These are phyloP conservation scores for Premnoplex brunnescens DNA, from an alignment of 2,797 vertebrate species.

Conservation along the genomic window DNA sequence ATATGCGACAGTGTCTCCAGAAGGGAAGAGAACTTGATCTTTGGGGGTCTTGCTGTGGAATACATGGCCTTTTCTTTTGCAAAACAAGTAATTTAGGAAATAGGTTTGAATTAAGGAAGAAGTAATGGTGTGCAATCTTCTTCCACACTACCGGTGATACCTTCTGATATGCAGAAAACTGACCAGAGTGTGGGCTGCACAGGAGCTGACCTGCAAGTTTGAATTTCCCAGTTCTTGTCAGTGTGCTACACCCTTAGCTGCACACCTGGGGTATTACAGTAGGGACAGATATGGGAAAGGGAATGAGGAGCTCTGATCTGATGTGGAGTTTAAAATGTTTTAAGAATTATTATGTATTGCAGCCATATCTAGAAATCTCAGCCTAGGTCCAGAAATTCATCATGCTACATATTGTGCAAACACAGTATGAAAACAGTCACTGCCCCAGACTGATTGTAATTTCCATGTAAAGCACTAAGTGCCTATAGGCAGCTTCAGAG, in stretches of 20 bases:
- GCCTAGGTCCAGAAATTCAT: not conserved
- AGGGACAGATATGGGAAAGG: not conserved
- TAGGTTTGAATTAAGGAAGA: not conserved
- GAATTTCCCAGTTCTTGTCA: not conserved
- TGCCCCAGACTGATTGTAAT: not conserved
- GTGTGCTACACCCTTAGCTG: too few relatives aligned
- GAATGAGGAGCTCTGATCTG: not conserved
- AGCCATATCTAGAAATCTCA: not conserved
- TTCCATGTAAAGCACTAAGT: not conserved
- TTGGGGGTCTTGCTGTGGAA: not conserved
- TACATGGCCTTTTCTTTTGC: not conserved
- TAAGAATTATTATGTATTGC: not conserved
- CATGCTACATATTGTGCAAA: not conserved
- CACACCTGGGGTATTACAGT: not conserved
- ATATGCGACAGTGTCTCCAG: accelerated
- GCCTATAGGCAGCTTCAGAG: not conserved
- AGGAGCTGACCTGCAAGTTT: too few relatives aligned
- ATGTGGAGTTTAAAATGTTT: not conserved
- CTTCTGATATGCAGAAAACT: not conserved
- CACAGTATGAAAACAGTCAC: not conserved
- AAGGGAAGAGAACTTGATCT: not conserved
- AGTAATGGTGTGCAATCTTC: not conserved
- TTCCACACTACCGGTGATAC: accelerated
- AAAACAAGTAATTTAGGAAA: not conserved
- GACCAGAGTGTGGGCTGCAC: not conserved